Evolutionary conservation across 2,888 invertebrate species (phyloP).

Genomic region (Siphonodentalium dalli): DNA sequence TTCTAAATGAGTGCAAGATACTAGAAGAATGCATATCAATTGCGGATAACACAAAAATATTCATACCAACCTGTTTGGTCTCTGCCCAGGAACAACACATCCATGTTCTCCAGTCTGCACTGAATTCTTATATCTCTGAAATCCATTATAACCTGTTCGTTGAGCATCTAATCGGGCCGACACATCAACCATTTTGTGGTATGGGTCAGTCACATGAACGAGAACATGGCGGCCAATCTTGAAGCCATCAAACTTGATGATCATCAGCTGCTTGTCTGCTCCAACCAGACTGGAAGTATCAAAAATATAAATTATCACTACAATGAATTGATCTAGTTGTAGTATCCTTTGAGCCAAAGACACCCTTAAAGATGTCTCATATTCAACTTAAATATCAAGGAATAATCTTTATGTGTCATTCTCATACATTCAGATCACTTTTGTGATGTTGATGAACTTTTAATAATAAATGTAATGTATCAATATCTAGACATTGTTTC

Average conservation of each 20-base stretch:
- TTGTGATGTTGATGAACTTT: too few relatives aligned
- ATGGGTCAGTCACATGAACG: slow-evolving; percentile 33
- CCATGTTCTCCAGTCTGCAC: slow-evolving; percentile 17
- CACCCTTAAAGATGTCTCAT: too few relatives aligned
- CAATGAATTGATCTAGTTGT: too few relatives aligned
- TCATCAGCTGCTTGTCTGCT: slow-evolving; percentile 42
- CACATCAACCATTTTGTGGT: slow-evolving; percentile 20
- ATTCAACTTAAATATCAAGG: too few relatives aligned
- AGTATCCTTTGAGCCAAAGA: too few relatives aligned
- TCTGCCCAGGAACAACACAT: slow-evolving; percentile 48
- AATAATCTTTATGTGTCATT: too few relatives aligned
- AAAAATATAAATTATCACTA: neutral
- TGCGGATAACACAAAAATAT: neutral
- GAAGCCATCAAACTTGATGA: slow-evolving; percentile 49
- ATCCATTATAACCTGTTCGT: slow-evolving; percentile 19
- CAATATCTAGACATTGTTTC: too few relatives aligned
- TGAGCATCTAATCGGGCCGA: slow-evolving; percentile 12
- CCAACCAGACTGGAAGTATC: slow-evolving; percentile 38
- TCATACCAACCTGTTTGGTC: slow-evolving; percentile 38
- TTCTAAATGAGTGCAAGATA: neutral
- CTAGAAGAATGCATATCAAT: neutral
- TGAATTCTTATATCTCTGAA: slow-evolving; percentile 28
- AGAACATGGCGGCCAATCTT: slow-evolving; percentile 44
- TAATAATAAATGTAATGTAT: too few relatives aligned
- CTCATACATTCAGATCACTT: too few relatives aligned